Percentiles rank a stretch among this genome's conserved stretches.
These are phyloP conservation scores for Gnathonemus echidnorhynchus DNA, from an alignment of 2,113 vertebrate species.

Conservation along the genomic window DNA sequence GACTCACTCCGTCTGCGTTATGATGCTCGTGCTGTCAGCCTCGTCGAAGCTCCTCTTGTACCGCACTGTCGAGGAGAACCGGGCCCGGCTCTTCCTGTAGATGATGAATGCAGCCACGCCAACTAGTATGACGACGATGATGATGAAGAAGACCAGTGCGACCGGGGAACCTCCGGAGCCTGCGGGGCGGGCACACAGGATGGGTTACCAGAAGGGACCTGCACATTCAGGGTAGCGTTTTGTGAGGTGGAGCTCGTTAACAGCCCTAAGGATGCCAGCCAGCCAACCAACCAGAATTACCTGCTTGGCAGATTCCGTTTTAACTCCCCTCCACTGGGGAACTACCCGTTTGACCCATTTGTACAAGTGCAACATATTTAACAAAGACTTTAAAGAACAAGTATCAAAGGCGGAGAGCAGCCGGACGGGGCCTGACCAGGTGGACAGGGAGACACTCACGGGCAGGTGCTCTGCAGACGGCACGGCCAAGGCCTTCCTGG, in stretches of 20 bases:
- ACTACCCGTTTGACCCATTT: background rate
- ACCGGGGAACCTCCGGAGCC: slow-evolving; percentile 60
- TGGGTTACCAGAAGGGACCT: background rate
- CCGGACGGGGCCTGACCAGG: background rate
- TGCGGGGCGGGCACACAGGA: slow-evolving; percentile 33
- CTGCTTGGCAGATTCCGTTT: background rate
- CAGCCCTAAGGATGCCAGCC: background rate
- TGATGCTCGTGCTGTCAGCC: slow-evolving; percentile 68
- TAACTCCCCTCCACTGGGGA: background rate
- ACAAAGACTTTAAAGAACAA: background rate
- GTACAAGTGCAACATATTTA: background rate
- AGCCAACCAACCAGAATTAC: background rate
- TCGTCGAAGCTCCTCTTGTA: slow-evolving; percentile 80
- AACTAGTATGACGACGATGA: slow-evolving; percentile 54
- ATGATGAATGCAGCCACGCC: slow-evolving; percentile 53
- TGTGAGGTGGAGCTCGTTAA: background rate
- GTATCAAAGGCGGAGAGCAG: background rate
- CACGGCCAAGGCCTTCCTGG: slow-evolving; percentile 56
- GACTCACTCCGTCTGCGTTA: slow-evolving; percentile 52
- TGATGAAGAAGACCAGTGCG: slow-evolving; percentile 62
- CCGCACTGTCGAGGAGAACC: slow-evolving; percentile 65
- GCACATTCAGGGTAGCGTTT: background rate
- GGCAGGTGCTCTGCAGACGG: slow-evolving; percentile 66
- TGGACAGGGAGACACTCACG: slow-evolving; percentile 54
- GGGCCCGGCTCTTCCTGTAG: slow-evolving; percentile 62